These are phyloP conservation scores for Acrobeloides nanus DNA, from an alignment of 2,888 invertebrate genomes.

Conservation along the genomic window DNA sequence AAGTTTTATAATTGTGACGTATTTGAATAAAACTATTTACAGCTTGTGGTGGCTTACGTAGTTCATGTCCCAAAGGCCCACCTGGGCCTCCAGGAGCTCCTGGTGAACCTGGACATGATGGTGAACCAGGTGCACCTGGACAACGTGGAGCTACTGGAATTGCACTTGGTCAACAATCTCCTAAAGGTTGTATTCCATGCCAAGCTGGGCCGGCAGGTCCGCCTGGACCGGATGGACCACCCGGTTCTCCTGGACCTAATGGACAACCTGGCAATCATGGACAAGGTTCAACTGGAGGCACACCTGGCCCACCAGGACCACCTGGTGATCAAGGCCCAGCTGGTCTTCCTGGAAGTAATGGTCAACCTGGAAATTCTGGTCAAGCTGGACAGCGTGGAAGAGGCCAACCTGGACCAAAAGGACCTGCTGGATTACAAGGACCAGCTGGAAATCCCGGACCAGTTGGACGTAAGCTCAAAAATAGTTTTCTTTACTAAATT, in stretches of 20 bases:
- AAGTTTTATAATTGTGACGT: too few species aligned
- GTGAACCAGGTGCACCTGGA: conserved; percentile 22
- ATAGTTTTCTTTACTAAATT: too few species aligned
- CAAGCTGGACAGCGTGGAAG: conserved; percentile 7
- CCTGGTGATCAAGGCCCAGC: conserved; percentile 9
- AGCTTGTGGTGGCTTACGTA: too few species aligned
- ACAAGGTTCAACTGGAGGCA: conserved; percentile 17
- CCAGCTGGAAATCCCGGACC: conserved; percentile 18
- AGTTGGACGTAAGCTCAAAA: conserved; percentile 18
- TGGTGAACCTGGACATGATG: conserved; percentile 11
- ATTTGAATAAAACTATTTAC: too few species aligned
- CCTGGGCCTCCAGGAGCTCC: conserved; percentile 30
- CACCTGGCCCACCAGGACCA: conserved; percentile 10
- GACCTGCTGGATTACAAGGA: conserved; percentile 17
- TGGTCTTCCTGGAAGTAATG: conserved; percentile 5
- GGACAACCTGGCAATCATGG: conserved; percentile 25
- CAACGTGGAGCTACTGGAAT: conserved; percentile 27
- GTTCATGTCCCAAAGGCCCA: too few species aligned
- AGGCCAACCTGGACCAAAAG: conserved; percentile 11
- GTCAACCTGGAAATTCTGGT: conserved; percentile 15
- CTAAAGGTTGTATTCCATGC: conserved; percentile 21
- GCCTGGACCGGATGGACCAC: conserved; percentile 27
- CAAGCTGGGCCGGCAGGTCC: conserved; percentile 37
- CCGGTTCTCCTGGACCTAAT: conserved; percentile 17
- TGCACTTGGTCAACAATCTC: conserved; percentile 33